phyloP scores from a whole-genome alignment of 2,797 vertebrate genomes.

The Pempheris klunzingeri region DNA sequence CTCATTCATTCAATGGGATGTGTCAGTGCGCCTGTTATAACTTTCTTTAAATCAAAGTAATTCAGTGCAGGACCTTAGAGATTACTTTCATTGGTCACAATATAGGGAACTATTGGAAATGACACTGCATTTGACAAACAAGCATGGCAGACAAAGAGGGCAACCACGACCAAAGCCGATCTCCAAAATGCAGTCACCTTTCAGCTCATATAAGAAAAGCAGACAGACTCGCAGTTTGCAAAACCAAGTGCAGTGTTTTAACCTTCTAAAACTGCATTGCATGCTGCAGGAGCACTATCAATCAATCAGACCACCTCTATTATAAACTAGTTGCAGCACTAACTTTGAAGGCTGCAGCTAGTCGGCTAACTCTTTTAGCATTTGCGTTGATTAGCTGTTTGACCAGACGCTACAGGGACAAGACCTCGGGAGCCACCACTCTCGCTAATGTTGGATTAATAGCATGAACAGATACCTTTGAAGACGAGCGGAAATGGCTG shows the following conservation, averaged over 20 bases:
- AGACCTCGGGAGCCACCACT: background rate
- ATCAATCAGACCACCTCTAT: slow-evolving; percentile 23
- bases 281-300: background rate
- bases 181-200: background rate
- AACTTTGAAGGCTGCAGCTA: slow-evolving; percentile 6
- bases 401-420: slow-evolving; percentile 4
- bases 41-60: background rate
- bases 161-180: background rate
- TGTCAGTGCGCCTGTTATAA: background rate
- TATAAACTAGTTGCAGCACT: slow-evolving; percentile 2
- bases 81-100: background rate
- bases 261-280: slow-evolving; percentile 16
- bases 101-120: background rate
- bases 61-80: no score
- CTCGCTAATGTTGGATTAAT: background rate
- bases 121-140: background rate
- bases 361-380: slow-evolving; percentile 6
- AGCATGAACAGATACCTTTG: background rate
- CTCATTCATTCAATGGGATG: background rate
- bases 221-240: background rate
- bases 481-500: background rate
- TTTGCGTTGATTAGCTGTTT: background rate
- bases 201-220: background rate
- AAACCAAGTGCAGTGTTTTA: background rate
- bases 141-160: background rate